A percentile compares a stretch with the other conserved stretches of the same genome.
These are phyloP conservation scores for Calliphora vomitoria DNA, from an alignment of 2,888 invertebrate species.

Conservation along the genomic window DNA sequence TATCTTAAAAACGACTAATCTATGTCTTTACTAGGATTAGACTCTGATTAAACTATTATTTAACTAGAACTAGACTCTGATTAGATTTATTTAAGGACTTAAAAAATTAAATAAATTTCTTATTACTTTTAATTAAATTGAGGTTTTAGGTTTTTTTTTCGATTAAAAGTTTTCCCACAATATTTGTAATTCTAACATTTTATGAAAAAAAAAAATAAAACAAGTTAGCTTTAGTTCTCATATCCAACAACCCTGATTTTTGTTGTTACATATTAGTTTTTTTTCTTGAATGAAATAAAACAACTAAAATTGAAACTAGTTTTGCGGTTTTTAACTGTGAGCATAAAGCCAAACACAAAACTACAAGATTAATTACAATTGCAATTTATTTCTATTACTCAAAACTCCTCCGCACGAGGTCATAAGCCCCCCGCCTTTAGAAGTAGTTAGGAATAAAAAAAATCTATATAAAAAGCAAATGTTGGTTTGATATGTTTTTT, in stretches of 20 bases:
- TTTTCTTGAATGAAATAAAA: slow-evolving; percentile 7
- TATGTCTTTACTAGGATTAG: too few species aligned
- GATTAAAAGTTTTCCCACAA: background rate
- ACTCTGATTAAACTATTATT: too few species aligned
- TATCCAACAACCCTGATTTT: slow-evolving; percentile 7
- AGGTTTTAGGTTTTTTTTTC: background rate
- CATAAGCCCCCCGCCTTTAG: slow-evolving; percentile 14
- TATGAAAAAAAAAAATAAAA: background rate
- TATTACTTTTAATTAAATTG: background rate
- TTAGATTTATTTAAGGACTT: background rate
- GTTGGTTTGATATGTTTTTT: background rate
- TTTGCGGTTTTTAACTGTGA: slow-evolving; percentile 55
- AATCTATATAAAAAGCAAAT: background rate
- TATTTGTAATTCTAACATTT: background rate
- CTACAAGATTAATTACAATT: slow-evolving; percentile 54
- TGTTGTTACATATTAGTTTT: slow-evolving; percentile 11
- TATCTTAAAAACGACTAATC: too few species aligned
- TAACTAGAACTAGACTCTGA: too few species aligned
- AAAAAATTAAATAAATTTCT: background rate
- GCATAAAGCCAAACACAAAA: slow-evolving; percentile 13
- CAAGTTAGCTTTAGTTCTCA: background rate
- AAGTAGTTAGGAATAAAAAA: background rate
- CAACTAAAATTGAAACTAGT: slow-evolving; percentile 37
- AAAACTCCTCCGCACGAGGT: slow-evolving; percentile 59
- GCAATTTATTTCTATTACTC: slow-evolving; percentile 48